These are phyloP conservation scores for Chamaedrilus cognettii DNA, from an alignment of 2,888 invertebrate species.

Conservation along the genomic window DNA sequence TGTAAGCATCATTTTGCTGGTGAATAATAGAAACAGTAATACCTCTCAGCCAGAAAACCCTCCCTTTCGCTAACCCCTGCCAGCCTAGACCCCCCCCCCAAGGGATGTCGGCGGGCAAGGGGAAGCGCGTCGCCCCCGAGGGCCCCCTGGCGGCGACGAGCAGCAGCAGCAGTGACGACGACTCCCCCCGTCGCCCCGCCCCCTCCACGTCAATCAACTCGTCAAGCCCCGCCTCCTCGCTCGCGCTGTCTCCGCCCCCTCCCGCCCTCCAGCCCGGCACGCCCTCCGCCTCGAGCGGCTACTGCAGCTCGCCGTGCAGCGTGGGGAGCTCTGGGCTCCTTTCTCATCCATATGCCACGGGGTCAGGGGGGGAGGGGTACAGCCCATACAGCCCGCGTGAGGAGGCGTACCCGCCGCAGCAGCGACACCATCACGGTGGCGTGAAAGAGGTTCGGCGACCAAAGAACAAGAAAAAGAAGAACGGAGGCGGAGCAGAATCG, in stretches of 20 bases:
- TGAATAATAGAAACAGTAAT: too few relatives aligned
- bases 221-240: not conserved
- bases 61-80: too few relatives aligned
- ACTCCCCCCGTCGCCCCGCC: slow-evolving; percentile 13
- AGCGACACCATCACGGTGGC: not conserved
- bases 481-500: not conserved
- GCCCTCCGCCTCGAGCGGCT: not conserved
- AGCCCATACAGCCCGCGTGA: too few relatives aligned
- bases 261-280: not conserved
- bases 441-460: not conserved
- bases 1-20: too few relatives aligned
- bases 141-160: slow-evolving; percentile 23
- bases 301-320: not conserved
- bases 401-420: too few relatives aligned
- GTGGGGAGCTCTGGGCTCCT: not conserved
- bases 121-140: slow-evolving; percentile 18
- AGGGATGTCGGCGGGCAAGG: slow-evolving; percentile 15
- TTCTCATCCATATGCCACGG: too few relatives aligned
- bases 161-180: slow-evolving; percentile 25
- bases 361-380: too few relatives aligned
- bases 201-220: too few relatives aligned
- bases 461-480: not conserved
- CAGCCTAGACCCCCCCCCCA: too few relatives aligned
- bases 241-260: not conserved
- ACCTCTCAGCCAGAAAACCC: too few relatives aligned